Base-by-base conservation (phyloP, 1,140 invertebrate species). In the Phymorhynchus buccinoides region DNA sequence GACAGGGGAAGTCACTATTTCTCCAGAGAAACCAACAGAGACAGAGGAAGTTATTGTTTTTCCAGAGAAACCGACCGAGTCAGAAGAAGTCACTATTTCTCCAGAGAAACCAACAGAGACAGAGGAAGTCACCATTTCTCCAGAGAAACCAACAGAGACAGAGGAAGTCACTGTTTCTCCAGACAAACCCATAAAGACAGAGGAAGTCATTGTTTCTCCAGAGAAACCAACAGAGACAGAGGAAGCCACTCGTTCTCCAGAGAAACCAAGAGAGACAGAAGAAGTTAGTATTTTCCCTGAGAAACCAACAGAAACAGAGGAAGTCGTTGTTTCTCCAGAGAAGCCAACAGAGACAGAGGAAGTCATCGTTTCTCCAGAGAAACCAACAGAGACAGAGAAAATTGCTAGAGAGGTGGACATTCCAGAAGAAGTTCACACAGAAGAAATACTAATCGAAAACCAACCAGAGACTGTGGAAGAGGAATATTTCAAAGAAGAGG, bases 401-500 rank as follows among this genome's bases (percentile, higher is more conserved):
- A 71, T n/a, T 52, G 22, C 48, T 52, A 14, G 16, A 66, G n/a
- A 81, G 75, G 35, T 27, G 41, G 22, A 27, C 41, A 35, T 56
- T 27, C 16, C 71, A 32, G 79, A 83, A 77, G 42, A 32, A 79
- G 62, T 41, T 12, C 30, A 37, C 75, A 56, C 37, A 78, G 39
- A 88, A 62, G 66, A 68, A 80, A 0, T 73, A 30, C 35, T 39
- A 12, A 37, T 0, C 16, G 75, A 78, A 37, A 27, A 42, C 22
- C 75, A 78, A 14, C 75, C 39, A 42, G 39, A 39, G 18, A 42
- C 42, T n/a, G 35, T 78, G 75, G 75, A 78, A 44, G 1, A 4
- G 18, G 41, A 68, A 66, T 71, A 77, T 37, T 44, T 80, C 35
- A 84, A 85, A 44, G 81, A 75, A 32, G 79, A 39, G 30, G 39